Base-by-base conservation (phyloP, 2,888 invertebrate species). In the Herminia tarsipennalis region DNA sequence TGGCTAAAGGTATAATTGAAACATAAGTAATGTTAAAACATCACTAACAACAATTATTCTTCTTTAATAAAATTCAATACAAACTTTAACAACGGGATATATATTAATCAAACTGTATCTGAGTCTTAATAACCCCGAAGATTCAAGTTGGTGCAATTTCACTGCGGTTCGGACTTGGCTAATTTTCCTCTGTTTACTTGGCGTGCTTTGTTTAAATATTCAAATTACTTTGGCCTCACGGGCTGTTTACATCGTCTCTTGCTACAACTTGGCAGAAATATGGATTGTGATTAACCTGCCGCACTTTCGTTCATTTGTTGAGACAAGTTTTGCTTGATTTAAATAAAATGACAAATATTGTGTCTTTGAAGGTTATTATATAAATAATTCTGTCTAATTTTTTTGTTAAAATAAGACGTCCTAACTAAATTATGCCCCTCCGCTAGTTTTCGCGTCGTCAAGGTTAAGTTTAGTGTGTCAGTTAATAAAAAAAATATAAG, bases 111-210 rank as follows among this genome's bases (percentile, higher is more conserved):
- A 9, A 20, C 22, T 22, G 9, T 1, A n/a, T 14, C n/a, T n/a
- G n/a, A n/a, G 3, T 16, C 21, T 12, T 27, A 27, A 30, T 35
- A 32, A 8, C 24, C 28, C 6, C 10, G n/a, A 38, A 32, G 22
- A 21, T 41, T 9, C 16, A 29, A 38, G 24, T 36, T 43, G 12
- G 27, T 40, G 40, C 45, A 56, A 45, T 50, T 17, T 50, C 27
- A 16, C 22, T 42, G 45, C 5, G 27, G 32, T 50, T 56, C 14
- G 36, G 40, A 41, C 44, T 49, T 28, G 25, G 38, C 36, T 49
- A 50, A 50, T 25, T 45, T 45, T 39, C 12, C 35, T 52, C 40
- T 47, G 27, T 45, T 38, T 41, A 39, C 41, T 51, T 35, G 30
- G 22, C 5, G 34, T n/a, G 17, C 28, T 41, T 30, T 40, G 50